These are phyloP conservation scores for Ginglymostoma cirratum DNA, from an alignment of 2,113 vertebrate genomes.

Conservation along the genomic window DNA sequence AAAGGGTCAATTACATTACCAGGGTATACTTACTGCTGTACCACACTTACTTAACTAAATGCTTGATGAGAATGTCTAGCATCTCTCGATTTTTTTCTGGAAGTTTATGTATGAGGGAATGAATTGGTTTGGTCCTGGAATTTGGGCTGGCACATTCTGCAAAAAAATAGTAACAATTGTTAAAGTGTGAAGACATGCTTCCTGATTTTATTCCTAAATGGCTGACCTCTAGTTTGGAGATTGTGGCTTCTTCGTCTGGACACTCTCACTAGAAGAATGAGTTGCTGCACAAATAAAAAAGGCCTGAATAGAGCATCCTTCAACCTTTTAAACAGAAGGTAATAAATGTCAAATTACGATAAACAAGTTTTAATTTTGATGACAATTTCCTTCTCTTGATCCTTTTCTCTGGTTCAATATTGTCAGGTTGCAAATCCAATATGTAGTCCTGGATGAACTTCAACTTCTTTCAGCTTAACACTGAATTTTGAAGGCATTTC, in stretches of 20 bases:
- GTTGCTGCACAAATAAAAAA: background rate
- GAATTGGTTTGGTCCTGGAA: conserved; percentile 79
- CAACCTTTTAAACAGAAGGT: background rate
- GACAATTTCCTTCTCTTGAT: background rate
- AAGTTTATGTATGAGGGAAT: conserved; percentile 88
- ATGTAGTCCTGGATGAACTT: background rate
- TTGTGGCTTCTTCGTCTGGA: background rate
- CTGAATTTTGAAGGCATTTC: background rate
- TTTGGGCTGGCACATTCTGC: conserved; percentile 84
- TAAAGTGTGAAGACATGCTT: background rate
- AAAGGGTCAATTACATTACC: background rate
- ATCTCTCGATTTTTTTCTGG: conserved; percentile 90
- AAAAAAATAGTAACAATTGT: conserved; percentile 37
- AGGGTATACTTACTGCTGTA: background rate
- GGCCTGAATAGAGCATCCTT: background rate
- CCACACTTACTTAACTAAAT: conserved; percentile 83
- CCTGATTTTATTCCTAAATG: background rate
- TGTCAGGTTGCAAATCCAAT: background rate
- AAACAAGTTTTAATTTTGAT: background rate
- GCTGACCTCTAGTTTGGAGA: background rate
- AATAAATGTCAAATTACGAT: background rate
- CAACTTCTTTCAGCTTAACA: background rate
- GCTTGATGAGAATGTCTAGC: conserved; percentile 87
- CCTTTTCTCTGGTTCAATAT: background rate
- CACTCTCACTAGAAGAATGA: background rate